Percentiles rank a stretch among this genome's conserved stretches.
These are phyloP conservation scores for Dipodomys merriami DNA, from an alignment of 2,113 vertebrate genomes.

Conservation along the genomic window DNA sequence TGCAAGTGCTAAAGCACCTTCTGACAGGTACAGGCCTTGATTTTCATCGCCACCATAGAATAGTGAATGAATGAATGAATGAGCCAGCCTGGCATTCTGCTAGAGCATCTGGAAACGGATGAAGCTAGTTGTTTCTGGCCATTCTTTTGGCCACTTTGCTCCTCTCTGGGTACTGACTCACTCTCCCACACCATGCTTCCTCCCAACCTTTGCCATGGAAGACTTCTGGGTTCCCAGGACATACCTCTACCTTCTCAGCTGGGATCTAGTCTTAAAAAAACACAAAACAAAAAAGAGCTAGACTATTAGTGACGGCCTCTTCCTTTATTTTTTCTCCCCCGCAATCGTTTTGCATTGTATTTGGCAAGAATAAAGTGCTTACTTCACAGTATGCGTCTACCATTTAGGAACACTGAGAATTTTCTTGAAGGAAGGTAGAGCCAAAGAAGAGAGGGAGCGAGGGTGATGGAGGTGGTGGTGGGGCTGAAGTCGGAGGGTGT, in stretches of 20 bases:
- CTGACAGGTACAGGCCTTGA: too few relatives aligned
- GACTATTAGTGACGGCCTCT: neutral
- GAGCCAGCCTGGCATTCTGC: neutral
- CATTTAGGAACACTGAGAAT: neutral
- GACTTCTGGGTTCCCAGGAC: accelerated
- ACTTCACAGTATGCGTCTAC: neutral
- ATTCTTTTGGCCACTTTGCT: neutral
- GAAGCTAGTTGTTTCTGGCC: neutral
- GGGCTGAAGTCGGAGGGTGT: neutral
- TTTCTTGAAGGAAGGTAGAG: slow-evolving; percentile 33
- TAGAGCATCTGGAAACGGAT: neutral
- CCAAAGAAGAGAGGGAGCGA: too few relatives aligned
- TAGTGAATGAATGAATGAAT: too few relatives aligned
- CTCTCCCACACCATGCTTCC: neutral
- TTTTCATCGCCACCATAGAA: too few relatives aligned
- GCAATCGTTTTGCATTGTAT: neutral
- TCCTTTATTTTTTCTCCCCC: neutral
- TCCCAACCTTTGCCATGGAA: neutral
- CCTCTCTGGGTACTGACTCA: neutral
- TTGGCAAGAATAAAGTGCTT: neutral
- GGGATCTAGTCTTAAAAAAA: neutral
- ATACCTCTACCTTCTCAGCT: accelerated
- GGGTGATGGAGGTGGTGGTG: neutral
- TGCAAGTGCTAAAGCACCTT: too few relatives aligned
- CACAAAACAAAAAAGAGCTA: neutral